Conservation (phyloP, 2,113 vertebrate species). For the Edolisoma coerulescens region DNA sequence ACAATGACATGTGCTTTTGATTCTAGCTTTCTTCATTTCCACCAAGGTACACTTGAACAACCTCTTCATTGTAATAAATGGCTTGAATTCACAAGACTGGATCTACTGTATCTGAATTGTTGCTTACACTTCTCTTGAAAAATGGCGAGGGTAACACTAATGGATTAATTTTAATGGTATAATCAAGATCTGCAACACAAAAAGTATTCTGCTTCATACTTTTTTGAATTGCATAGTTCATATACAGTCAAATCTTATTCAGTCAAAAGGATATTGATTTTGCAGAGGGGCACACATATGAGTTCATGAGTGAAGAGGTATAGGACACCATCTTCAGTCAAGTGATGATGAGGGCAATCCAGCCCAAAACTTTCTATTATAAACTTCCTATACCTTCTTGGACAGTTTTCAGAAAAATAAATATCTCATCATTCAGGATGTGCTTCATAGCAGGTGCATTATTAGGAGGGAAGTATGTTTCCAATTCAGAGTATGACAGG, state of each 20-base stretch:
- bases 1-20: neutral
- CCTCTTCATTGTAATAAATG: neutral
- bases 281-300: neutral
- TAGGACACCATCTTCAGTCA: neutral
- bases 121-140: neutral
- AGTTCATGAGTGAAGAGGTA: neutral
- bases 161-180: neutral
- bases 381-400: neutral
- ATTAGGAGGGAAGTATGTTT: neutral
- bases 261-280: neutral
- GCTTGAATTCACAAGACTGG: neutral
- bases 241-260: neutral
- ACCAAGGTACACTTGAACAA: neutral
- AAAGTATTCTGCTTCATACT: neutral
- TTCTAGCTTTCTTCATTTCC: neutral
- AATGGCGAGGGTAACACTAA: neutral
- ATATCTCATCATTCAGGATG: neutral
- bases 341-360: neutral
- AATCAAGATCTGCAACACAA: conserved; percentile 4
- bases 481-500: neutral
- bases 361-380: neutral
- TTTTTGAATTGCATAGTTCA: neutral
- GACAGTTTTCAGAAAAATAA: neutral
- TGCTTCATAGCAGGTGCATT: neutral
- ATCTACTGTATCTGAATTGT: neutral